These are phyloP conservation scores for Pterophyllum scalare DNA, from an alignment of 2,113 vertebrate genomes.

Conservation along the genomic window DNA sequence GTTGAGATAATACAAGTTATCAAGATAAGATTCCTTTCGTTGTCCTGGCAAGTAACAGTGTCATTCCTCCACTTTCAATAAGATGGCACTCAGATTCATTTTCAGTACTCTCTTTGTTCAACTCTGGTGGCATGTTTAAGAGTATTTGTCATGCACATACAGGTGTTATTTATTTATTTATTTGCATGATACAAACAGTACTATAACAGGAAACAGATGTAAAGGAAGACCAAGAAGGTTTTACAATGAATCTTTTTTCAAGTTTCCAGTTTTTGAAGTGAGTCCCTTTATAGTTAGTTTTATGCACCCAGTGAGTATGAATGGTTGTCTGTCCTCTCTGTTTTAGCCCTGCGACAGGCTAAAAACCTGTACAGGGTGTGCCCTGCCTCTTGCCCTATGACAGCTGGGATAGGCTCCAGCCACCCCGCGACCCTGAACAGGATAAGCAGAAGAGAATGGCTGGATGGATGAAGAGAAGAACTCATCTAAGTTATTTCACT, in stretches of 20 bases:
- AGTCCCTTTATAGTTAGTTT: background rate
- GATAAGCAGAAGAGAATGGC: too few relatives aligned
- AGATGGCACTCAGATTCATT: background rate
- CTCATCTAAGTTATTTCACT: background rate
- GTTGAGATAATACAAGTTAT: slow-evolving; percentile 9
- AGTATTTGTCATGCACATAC: background rate
- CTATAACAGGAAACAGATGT: slow-evolving; percentile 1
- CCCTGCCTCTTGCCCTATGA: too few relatives aligned
- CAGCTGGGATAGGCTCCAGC: too few relatives aligned
- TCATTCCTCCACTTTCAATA: background rate
- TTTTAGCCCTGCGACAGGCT: too few relatives aligned
- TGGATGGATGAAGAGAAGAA: too few relatives aligned
- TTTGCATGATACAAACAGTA: background rate
- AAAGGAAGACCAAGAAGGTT: background rate
- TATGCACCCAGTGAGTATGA: too few relatives aligned
- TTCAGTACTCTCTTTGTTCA: background rate
- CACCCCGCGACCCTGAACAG: too few relatives aligned
- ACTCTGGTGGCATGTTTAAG: background rate
- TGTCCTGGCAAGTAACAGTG: background rate
- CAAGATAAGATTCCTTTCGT: slow-evolving; percentile 14
- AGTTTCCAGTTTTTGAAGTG: background rate
- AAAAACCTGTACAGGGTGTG: too few relatives aligned
- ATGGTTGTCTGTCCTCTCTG: too few relatives aligned
- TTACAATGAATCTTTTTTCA: background rate
- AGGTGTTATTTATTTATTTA: background rate